phyloP scores from a whole-genome alignment of 64 coral and sea anemone genomes.

The Stichodactyla helianthus region DNA sequence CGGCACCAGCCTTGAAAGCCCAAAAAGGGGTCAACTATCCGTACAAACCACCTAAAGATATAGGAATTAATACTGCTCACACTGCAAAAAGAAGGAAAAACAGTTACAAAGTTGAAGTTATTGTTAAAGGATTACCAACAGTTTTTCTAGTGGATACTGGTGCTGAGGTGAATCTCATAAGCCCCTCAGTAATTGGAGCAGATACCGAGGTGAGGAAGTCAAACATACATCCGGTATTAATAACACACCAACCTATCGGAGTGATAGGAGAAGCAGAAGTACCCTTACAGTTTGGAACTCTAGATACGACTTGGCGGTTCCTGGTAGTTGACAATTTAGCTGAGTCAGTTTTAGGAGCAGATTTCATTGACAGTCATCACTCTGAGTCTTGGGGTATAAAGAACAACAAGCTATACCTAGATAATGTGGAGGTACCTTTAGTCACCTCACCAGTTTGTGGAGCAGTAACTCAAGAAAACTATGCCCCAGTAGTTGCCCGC shows the following conservation, averaged over 20 bases:
- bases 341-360: constrained; percentile 49
- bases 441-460: neutral
- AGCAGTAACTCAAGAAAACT: neutral
- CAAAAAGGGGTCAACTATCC: constrained; percentile 51
- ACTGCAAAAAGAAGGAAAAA: too few relatives aligned
- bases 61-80: neutral
- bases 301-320: constrained; percentile 7
- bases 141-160: constrained; percentile 30
- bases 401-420: constrained; percentile 37
- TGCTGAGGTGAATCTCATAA: constrained; percentile 46
- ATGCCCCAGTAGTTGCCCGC: neutral
- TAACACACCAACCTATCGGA: neutral
- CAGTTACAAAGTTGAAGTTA: constrained; percentile 23
- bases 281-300: neutral
- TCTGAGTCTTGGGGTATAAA: constrained; percentile 44
- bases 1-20: too few relatives aligned
- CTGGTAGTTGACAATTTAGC: constrained; percentile 18
- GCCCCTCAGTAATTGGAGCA: constrained; percentile 8
- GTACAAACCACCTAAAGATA: constrained; percentile 5
- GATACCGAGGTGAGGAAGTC: constrained; percentile 16
- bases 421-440: constrained; percentile 18
- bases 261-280: constrained; percentile 19
- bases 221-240: too few relatives aligned
- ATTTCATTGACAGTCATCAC: constrained; percentile 69
- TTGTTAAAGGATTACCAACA: constrained; percentile 11